Conservation (phyloP, 2,888 invertebrate genomes). For the Caprella mutica region DNA sequence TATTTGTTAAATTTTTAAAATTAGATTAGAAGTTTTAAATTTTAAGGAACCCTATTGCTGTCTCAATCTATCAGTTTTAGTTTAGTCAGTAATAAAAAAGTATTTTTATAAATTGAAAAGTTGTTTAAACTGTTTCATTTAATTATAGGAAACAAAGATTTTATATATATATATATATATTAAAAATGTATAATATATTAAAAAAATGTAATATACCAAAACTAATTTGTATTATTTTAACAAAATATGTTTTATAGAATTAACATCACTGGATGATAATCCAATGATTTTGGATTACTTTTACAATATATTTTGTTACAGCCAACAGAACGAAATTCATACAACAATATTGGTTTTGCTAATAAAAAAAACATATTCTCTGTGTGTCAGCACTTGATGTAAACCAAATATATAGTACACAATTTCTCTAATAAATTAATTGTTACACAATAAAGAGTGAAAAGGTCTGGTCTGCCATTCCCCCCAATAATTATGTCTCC, state of each 20-base stretch:
- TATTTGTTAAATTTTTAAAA: not conserved
- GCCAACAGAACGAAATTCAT: no score
- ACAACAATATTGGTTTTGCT: not conserved
- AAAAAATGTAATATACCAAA: not conserved
- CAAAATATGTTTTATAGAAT: not conserved
- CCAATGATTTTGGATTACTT: no score
- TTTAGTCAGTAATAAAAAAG: not conserved
- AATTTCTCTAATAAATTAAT: not conserved
- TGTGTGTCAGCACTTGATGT: not conserved
- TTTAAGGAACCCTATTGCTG: not conserved
- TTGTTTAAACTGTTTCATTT: not conserved
- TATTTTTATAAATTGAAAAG: not conserved
- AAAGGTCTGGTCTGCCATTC: not conserved
- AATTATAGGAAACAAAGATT: not conserved
- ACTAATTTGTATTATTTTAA: not conserved
- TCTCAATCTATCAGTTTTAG: not conserved
- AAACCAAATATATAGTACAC: not conserved
- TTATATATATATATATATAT: not conserved
- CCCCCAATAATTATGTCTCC: not conserved
- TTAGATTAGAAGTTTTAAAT: not conserved
- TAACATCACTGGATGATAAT: not conserved
- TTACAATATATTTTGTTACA: no score
- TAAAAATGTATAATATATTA: not conserved
- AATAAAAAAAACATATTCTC: not conserved
- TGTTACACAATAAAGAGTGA: not conserved